phyloP scores from a whole-genome alignment of 2,797 vertebrate species.

The Lycodopsis pacificus region DNA sequence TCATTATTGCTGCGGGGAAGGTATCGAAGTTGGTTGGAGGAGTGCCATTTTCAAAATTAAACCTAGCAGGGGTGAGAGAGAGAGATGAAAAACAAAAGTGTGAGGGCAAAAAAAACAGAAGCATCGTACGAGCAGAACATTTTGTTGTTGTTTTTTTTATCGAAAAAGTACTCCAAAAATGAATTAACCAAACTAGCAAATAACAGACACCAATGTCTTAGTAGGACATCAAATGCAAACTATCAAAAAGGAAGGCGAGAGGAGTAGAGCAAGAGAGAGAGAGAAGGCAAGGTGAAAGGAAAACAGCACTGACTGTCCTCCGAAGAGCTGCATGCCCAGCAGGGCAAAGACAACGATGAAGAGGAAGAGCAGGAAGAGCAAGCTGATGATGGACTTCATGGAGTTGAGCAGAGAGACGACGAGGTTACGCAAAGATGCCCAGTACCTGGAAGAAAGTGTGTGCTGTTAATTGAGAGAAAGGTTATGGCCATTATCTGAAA shows the following conservation, averaged over 20 bases:
- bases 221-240: slow-evolving; percentile 23
- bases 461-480: not conserved
- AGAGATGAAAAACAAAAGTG: slow-evolving; percentile 4
- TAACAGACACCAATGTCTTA: slow-evolving; percentile 33
- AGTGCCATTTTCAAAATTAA: slow-evolving; percentile 95
- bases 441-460: slow-evolving; percentile 86
- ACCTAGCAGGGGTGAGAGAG: slow-evolving; percentile 79
- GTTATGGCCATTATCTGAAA: not conserved
- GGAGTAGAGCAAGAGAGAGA: not conserved
- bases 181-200: slow-evolving; percentile 23
- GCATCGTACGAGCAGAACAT: slow-evolving; percentile 16
- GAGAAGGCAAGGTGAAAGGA: not conserved
- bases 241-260: slow-evolving; percentile 8
- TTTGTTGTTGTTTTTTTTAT: too few relatives aligned
- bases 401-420: slow-evolving; percentile 97
- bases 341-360: slow-evolving; percentile 98
- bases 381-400: slow-evolving; percentile 99
- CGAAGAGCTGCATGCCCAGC: slow-evolving; percentile 98
- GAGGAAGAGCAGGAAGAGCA: slow-evolving; percentile 98
- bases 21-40: slow-evolving; percentile 98
- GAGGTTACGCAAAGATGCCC: slow-evolving; percentile 96
- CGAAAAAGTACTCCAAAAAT: slow-evolving; percentile 9
- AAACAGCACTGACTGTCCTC: slow-evolving; percentile 92
- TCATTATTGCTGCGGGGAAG: slow-evolving; percentile 99
- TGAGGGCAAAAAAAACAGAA: slow-evolving; percentile 13